Conservation (phyloP, 1,140 invertebrate species). For the Propsilocerus akamusi region DNA sequence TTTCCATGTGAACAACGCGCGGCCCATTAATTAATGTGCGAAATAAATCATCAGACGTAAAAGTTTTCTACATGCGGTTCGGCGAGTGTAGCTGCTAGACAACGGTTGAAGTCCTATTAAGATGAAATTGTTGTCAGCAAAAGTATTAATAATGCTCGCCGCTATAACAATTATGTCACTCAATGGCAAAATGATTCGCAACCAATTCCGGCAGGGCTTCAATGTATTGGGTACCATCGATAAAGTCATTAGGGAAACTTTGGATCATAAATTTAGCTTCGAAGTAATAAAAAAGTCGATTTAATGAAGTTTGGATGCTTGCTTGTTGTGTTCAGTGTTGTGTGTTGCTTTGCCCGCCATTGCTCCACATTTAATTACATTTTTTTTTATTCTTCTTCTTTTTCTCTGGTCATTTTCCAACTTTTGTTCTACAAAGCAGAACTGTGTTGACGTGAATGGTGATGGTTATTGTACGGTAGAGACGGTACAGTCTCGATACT, state of each 20-base stretch:
- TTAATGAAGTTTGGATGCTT: neutral
- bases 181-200: too few species aligned
- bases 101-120: too few species aligned
- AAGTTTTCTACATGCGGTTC: too few species aligned
- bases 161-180: too few species aligned
- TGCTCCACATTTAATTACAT: neutral
- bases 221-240: too few species aligned
- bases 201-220: too few species aligned
- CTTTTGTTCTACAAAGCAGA: neutral
- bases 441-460: neutral
- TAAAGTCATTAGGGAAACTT: conserved; percentile 2
- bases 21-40: too few species aligned
- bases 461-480: neutral
- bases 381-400: neutral
- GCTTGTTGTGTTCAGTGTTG: neutral
- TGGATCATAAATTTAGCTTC: neutral
- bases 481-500: neutral
- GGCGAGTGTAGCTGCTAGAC: too few species aligned
- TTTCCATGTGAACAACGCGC: too few species aligned
- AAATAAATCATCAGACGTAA: too few species aligned
- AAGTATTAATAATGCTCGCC: too few species aligned
- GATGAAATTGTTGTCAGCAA: too few species aligned
- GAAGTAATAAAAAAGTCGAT: conserved; percentile 4
- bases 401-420: neutral
- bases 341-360: neutral